Evolutionary conservation across 2,113 vertebrate species (phyloP), one percentile per base, ranked within the genome.

Genomic region (Myrmophylax atrothorax): DNA sequence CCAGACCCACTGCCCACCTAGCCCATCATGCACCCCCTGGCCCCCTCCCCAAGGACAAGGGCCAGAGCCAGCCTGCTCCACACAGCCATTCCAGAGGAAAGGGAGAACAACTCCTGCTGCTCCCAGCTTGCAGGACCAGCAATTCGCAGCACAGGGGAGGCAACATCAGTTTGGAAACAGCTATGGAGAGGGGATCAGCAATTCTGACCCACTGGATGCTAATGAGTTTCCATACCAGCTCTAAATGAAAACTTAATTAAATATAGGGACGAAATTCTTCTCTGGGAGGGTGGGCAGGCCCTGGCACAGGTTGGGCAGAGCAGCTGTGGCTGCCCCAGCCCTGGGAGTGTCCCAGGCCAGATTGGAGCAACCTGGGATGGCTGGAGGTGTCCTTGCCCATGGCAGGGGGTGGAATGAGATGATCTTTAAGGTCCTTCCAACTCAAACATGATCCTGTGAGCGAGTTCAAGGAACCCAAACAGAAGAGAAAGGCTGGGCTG

Each of bases 1-100:
- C 47, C 4, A 0, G 42, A 33, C 29, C 37, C 0, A 0, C 25
- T 14, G 15, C 5, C 10, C 2, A 3, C 46, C 7, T 17, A 2
- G n/a, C 0, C 2, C 40, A 20, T 4, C n/a, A 82, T 2, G 7
- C 22, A 70, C 38, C 18, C 33, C 9, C 26, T 7, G 1, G 7
- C 1, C 28, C n/a, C 28, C 31, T 18, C 12, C 5, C 35, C 60
- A 40, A 33, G 49, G 18, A 9, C n/a, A 40, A 14, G 35, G 44
- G 38, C 8, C 52, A 37, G 58, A 49, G 53, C 73, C 79, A 60
- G 49, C 5, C 47, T 10, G 18, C 23, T 11, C 19, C 16, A 49
- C 3, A 10, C 24, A 33, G 31, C 1, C 4, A 12, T 28, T 47
- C 58, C 56, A 14, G 17, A 56, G 33, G 26, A 74, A 82, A 73